Evolutionary conservation across 2,113 vertebrate species (phyloP).

Genomic region (Ophiodon elongatus): DNA sequence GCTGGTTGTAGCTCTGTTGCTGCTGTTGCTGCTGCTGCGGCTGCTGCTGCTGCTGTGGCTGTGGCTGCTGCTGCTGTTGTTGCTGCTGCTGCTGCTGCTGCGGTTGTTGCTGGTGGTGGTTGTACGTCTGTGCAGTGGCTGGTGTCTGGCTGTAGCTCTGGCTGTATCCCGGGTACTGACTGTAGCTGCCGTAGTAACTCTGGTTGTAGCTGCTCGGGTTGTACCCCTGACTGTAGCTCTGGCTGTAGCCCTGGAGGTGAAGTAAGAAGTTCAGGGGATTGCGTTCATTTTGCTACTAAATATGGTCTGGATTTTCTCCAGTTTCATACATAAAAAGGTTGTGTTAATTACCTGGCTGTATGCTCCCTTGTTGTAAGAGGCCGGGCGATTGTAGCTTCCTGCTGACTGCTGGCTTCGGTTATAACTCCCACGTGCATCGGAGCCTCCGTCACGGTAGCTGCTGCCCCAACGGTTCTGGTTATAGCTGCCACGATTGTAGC

Average conservation of each 20-base stretch:
- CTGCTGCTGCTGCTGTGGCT: slow-evolving; percentile 80
- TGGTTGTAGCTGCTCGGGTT: slow-evolving; percentile 88
- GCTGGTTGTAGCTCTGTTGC: slow-evolving; percentile 90
- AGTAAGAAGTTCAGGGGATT: background rate
- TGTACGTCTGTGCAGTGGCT: slow-evolving; percentile 85
- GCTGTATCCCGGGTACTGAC: slow-evolving; percentile 87
- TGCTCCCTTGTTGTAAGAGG: slow-evolving; percentile 80
- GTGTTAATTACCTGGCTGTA: slow-evolving; percentile 72
- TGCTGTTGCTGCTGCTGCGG: slow-evolving; percentile 80
- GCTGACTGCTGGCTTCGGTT: slow-evolving; percentile 85
- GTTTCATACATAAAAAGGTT: too few relatives aligned
- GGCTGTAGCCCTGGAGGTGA: slow-evolving; percentile 69
- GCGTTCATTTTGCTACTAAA: background rate
- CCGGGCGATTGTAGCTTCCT: slow-evolving; percentile 81
- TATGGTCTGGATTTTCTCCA: too few relatives aligned
- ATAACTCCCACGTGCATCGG: slow-evolving; percentile 85
- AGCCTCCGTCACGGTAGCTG: slow-evolving; percentile 86
- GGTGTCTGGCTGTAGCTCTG: slow-evolving; percentile 90
- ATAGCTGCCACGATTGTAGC: slow-evolving; percentile 88
- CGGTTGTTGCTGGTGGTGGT: slow-evolving; percentile 81
- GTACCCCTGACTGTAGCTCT: slow-evolving; percentile 84
- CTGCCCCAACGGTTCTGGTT: slow-evolving; percentile 90
- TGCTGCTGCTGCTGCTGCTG: slow-evolving; percentile 72
- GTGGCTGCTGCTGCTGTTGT: slow-evolving; percentile 72
- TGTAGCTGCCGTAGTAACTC: slow-evolving; percentile 89